Evolutionary conservation across 1,140 invertebrate species (phyloP), one percentile per base, ranked within the genome.

Genomic region (Macrobrachium nipponense): DNA sequence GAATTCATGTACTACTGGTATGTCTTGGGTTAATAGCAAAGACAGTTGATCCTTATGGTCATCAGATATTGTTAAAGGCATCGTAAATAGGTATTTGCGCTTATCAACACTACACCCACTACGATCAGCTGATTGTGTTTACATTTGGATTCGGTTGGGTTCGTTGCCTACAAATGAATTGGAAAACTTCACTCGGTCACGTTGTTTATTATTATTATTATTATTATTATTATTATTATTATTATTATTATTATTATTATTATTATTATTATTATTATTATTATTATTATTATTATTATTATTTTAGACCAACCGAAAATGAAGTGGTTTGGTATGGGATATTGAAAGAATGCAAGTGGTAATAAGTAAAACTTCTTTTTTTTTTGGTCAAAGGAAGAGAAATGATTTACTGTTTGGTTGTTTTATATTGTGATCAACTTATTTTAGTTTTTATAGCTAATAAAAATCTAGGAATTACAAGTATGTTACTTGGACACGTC

Each of bases 111-210:
- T 58, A 23, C 80, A 51, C 27, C 80, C 60, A 10, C 72, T 27
- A 8, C 72, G 15, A 72, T 83, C 81, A 83, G 81, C 81, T 83
- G 81, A 83, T 76, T 76, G 62, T 83, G 73, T 83, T 83, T 83
- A 82, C 80, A 43, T 70, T 70, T 70, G 5, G 68, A 66, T 5
- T 51, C 51, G 51, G 51, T 51, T 12, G 51, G 51, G 12, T 8
- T 51, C 12, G 51, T 51, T 51, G 5, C 12, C 20, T 70, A 70
- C 68, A n/a, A 15, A 27, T n/a, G 68, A n/a, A n/a, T n/a, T 43
- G 27, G 8, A 17, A 17, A 15, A 23, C 10, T 70, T 70, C 12
- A 10, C 51, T 51, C 12, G 51, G 12, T 68, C 20, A 4, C 18
- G 18, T 12, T 68, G 10, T 12, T 27, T 7, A 8, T 66, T 66